Conservation (phyloP, 1,140 invertebrate species). For the Oppia nitens region DNA sequence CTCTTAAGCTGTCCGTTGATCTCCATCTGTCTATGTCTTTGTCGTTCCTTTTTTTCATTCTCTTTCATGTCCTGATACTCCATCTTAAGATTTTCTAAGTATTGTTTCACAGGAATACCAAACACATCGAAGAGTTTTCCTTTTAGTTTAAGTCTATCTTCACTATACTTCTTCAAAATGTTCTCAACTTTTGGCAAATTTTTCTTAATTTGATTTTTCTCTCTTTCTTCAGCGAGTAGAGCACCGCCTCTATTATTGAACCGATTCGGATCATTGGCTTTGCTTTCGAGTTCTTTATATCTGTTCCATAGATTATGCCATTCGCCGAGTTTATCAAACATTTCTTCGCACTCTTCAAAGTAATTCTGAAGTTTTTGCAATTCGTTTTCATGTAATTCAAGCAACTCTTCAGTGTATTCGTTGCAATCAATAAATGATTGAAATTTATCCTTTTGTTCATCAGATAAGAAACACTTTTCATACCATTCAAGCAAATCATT, state of each 20-base stretch:
- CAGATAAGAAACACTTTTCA: constrained; percentile 48
- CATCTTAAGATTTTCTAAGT: constrained; percentile 6
- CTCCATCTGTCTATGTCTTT: background rate
- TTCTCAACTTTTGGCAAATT: constrained; percentile 33
- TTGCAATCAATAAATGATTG: constrained; percentile 35
- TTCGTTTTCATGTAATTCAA: constrained; percentile 54
- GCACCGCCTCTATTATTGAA: constrained; percentile 68
- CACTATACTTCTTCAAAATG: constrained; percentile 26
- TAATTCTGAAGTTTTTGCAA: constrained; percentile 44
- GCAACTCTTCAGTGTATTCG: constrained; percentile 50
- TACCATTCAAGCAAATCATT: constrained; percentile 47
- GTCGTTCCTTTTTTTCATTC: background rate
- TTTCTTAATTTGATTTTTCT: constrained; percentile 51
- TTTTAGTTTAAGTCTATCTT: constrained; percentile 23
- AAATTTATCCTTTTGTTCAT: constrained; percentile 42
- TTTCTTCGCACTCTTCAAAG: constrained; percentile 45
- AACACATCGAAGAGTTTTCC: constrained; percentile 1
- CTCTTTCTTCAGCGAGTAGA: constrained; percentile 61
- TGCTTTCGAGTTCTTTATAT: constrained; percentile 46
- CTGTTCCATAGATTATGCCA: constrained; percentile 44
- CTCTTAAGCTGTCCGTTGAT: background rate
- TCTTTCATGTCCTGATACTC: background rate
- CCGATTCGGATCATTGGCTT: constrained; percentile 52
- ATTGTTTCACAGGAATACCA: constrained; percentile 5
- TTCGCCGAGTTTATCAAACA: constrained; percentile 34